phyloP scores from a whole-genome alignment of 2,888 invertebrate species.

The Agrypnus murinus region DNA sequence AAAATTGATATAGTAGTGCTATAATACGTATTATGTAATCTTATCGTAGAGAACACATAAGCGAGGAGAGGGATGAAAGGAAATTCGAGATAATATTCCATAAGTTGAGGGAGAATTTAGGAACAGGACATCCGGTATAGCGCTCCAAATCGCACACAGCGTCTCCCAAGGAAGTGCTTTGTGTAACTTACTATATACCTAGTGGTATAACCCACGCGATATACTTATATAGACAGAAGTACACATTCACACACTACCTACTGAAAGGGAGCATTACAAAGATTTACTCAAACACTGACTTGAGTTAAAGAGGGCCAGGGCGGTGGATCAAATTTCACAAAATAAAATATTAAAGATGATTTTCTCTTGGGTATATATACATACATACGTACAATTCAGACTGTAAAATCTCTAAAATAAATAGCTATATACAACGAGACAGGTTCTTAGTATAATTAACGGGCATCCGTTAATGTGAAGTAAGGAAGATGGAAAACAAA shows the following conservation, averaged over 20 bases:
- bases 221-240: neutral
- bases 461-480: constrained; percentile 64
- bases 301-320: too few species aligned
- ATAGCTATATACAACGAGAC: constrained; percentile 52
- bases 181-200: constrained; percentile 48
- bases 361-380: constrained; percentile 25
- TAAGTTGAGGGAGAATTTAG: constrained; percentile 56
- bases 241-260: too few species aligned
- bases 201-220: constrained; percentile 16
- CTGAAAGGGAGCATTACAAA: neutral
- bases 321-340: neutral
- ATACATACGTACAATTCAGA: constrained; percentile 28
- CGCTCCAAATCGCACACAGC: constrained; percentile 57
- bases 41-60: constrained; percentile 17
- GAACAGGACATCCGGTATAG: constrained; percentile 61
- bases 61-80: constrained; percentile 53
- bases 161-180: constrained; percentile 56
- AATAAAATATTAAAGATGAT: neutral
- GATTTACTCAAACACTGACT: too few species aligned
- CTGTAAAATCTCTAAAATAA: constrained; percentile 55
- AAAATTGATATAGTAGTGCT: too few species aligned
- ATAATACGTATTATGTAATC: too few species aligned
- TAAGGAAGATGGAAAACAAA: constrained; percentile 58
- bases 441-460: constrained; percentile 62
- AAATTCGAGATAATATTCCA: constrained; percentile 58